Evolutionary conservation across 1,140 invertebrate species (phyloP).

Genomic region (Cheumatopsyche charites): DNA sequence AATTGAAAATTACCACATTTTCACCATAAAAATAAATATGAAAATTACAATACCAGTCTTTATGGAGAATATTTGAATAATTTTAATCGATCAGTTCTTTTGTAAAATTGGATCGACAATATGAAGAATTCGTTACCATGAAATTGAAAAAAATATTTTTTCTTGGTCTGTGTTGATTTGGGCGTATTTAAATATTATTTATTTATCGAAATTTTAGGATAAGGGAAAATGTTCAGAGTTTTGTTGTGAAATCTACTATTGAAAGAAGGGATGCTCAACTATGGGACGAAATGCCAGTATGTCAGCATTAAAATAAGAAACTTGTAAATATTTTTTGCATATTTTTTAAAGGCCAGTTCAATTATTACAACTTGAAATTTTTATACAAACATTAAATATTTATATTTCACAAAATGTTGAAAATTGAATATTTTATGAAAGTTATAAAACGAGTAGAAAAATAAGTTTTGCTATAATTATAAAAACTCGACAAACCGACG

Average conservation of each 20-base stretch:
- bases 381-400: slow-evolving; percentile 16
- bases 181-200: slow-evolving; percentile 33
- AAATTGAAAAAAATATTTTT: slow-evolving; percentile 29
- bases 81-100: background rate
- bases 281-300: slow-evolving; percentile 46
- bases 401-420: background rate
- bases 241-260: slow-evolving; percentile 1
- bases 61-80: background rate
- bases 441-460: too few species aligned
- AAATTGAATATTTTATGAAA: too few species aligned
- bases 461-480: too few species aligned
- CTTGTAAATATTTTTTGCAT: background rate
- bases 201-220: slow-evolving; percentile 28
- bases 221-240: too few species aligned
- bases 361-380: background rate
- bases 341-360: slow-evolving; percentile 15
- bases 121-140: slow-evolving; percentile 43
- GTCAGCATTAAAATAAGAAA: slow-evolving; percentile 2
- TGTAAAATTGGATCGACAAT: slow-evolving; percentile 23
- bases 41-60: too few species aligned
- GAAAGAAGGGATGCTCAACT: slow-evolving; percentile 40
- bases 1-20: too few species aligned
- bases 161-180: slow-evolving; percentile 42
- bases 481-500: background rate
- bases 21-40: background rate